Conservation (phyloP, 2,797 vertebrate species). For the Sebastes hubbsi region DNA sequence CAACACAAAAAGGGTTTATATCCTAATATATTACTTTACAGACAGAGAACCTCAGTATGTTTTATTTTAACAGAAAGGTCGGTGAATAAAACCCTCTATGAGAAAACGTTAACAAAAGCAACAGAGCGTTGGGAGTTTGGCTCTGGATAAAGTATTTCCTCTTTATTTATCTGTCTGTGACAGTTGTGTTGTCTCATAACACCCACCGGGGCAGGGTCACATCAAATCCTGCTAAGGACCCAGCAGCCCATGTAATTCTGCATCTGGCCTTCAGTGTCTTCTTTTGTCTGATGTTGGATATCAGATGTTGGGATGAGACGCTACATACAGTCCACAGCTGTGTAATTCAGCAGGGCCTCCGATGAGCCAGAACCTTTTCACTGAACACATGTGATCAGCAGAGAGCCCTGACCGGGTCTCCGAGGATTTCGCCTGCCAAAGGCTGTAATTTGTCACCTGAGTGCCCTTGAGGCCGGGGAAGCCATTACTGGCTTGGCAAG, state of each 20-base stretch:
- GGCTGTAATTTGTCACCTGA: constrained; percentile 59
- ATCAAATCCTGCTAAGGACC: not conserved
- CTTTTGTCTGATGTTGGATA: not conserved
- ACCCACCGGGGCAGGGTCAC: not conserved
- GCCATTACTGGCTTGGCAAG: constrained; percentile 53
- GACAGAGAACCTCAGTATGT: not conserved
- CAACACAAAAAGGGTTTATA: not conserved
- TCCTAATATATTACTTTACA: not conserved
- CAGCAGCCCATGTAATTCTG: not conserved
- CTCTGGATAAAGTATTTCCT: not conserved
- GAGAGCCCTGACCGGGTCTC: constrained; percentile 1
- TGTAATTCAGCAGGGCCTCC: not conserved
- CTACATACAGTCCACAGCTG: constrained; percentile 29
- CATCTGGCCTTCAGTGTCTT: not conserved
- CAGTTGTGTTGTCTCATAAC: not conserved
- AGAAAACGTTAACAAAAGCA: not conserved
- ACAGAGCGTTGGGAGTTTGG: not conserved
- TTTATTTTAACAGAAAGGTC: not conserved
- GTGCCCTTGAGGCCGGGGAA: constrained; percentile 47
- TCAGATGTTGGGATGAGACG: not conserved
- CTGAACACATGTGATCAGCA: not conserved
- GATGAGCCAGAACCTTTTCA: constrained; percentile 13
- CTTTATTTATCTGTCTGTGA: not conserved
- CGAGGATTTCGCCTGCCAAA: constrained; percentile 28
- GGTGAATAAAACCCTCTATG: not conserved